A percentile compares a stretch with the other conserved stretches of the same genome.
phyloP scores from a whole-genome alignment of 2,113 vertebrate species.

The Eurypyga helias region DNA sequence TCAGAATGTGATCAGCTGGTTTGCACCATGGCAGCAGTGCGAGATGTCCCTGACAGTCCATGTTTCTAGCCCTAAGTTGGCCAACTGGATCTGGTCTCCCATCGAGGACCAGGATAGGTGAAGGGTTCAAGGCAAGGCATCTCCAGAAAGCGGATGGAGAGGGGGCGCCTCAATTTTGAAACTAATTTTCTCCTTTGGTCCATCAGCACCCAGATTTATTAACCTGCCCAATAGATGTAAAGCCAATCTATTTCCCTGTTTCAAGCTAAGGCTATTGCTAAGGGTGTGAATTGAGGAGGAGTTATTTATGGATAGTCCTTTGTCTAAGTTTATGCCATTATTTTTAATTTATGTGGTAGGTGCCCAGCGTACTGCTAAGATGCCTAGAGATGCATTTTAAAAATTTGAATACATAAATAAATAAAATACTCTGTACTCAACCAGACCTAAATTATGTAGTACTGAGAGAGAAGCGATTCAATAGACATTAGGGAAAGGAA shows the following conservation, averaged over 20 bases:
- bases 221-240: conserved; percentile 24
- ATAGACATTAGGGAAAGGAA: neutral
- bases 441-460: conserved; percentile 40
- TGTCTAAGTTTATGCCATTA: conserved; percentile 55
- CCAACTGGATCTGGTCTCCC: neutral
- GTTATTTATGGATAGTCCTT: conserved; percentile 51
- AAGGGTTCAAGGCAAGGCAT: conserved; percentile 41
- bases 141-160: neutral
- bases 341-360: conserved; percentile 64
- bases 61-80: neutral
- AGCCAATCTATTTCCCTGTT: conserved; percentile 30
- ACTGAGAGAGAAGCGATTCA: neutral
- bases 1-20: neutral
- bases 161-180: conserved; percentile 17
- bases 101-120: neutral
- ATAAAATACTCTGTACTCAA: conserved; percentile 44
- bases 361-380: neutral
- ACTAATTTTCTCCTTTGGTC: conserved; percentile 37
- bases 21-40: neutral
- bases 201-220: conserved; percentile 20
- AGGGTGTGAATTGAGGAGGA: conserved; percentile 3
- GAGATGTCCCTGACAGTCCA: neutral
- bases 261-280: conserved; percentile 22
- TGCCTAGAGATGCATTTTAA: conserved; percentile 42
- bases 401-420: conserved; percentile 66